These are phyloP conservation scores for Herminia tarsipennalis DNA, from an alignment of 2,888 invertebrate genomes.

Conservation along the genomic window DNA sequence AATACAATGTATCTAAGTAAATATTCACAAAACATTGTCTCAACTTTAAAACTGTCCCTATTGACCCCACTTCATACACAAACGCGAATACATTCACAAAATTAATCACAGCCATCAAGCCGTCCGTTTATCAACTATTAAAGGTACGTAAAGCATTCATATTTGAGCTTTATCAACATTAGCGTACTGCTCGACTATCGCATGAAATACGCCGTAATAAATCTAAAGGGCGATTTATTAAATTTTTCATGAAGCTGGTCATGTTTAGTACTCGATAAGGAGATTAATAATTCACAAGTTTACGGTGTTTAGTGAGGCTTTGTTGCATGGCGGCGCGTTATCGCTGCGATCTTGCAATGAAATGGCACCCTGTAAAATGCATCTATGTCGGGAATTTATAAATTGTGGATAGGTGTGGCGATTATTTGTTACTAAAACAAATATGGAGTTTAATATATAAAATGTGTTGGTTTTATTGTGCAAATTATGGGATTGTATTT, in stretches of 20 bases:
- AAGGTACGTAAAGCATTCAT: conserved; percentile 45
- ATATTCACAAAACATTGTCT: too few relatives aligned
- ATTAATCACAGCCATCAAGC: conserved; percentile 13
- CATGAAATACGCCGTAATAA: conserved; percentile 58
- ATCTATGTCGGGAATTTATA: conserved; percentile 43
- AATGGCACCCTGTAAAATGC: conserved; percentile 71
- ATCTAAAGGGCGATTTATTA: conserved; percentile 76
- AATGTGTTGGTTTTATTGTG: too few relatives aligned
- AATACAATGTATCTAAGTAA: too few relatives aligned
- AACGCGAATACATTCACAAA: conserved; percentile 13
- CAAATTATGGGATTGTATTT: too few relatives aligned
- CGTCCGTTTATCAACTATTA: conserved; percentile 30
- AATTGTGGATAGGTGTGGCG: conserved; percentile 24
- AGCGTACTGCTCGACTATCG: conserved; percentile 30
- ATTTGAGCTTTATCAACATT: conserved; percentile 47
- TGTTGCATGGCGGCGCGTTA: conserved; percentile 76
- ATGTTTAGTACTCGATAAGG: conserved; percentile 76
- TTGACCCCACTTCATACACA: conserved; percentile 7
- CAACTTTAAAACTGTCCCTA: background rate
- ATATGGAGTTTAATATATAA: too few relatives aligned
- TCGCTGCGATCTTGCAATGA: conserved; percentile 68
- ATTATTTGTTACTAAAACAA: too few relatives aligned
- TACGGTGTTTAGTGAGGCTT: conserved; percentile 79
- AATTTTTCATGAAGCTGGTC: conserved; percentile 77
- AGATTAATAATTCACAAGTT: conserved; percentile 85